phyloP scores from a whole-genome alignment of 2,113 vertebrate species.

The Bungarus multicinctus region DNA sequence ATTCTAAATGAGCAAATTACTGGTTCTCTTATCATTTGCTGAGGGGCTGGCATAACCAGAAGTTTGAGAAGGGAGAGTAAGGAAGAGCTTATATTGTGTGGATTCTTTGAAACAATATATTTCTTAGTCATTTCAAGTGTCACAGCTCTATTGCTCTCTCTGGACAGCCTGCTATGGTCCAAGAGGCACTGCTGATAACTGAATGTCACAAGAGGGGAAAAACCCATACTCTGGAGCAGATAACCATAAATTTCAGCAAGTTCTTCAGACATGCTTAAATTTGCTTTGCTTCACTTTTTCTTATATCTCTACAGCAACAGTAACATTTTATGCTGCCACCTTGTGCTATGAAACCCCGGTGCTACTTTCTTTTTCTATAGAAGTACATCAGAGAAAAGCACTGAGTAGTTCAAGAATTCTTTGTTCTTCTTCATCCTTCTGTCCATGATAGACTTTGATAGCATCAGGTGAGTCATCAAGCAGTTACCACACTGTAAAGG shows the following conservation, averaged over 20 bases:
- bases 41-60: not conserved
- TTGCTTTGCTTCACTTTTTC: not conserved
- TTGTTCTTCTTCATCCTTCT: not conserved
- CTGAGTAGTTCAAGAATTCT: not conserved
- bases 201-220: not conserved
- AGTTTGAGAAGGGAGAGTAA: not conserved
- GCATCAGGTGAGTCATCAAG: not conserved
- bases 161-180: not conserved
- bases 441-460: not conserved
- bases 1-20: not conserved
- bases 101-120: not conserved
- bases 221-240: not conserved
- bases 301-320: not conserved
- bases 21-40: not conserved
- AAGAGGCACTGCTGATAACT: not conserved
- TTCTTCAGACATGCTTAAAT: not conserved
- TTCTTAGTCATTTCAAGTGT: not conserved
- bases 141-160: not conserved
- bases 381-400: not conserved
- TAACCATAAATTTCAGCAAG: not conserved
- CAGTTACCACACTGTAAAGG: not conserved
- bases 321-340: not conserved
- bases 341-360: not conserved
- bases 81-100: not conserved
- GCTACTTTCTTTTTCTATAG: not conserved